A percentile compares a stretch with the other conserved stretches of the same genome.
These are phyloP conservation scores for Parasteatoda tepidariorum DNA, from an alignment of 1,140 invertebrate species.

Conservation along the genomic window DNA sequence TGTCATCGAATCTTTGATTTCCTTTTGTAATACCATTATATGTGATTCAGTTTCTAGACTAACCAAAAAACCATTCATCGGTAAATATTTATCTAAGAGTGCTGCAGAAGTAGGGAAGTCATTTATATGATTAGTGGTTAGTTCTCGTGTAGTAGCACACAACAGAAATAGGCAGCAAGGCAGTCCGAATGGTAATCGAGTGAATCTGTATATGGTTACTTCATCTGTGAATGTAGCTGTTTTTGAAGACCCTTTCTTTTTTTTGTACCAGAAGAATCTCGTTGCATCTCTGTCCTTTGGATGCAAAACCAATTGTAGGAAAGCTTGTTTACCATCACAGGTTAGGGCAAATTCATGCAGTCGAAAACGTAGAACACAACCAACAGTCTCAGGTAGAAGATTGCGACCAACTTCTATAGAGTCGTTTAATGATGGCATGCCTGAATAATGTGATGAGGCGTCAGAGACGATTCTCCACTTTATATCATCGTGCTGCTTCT, in stretches of 20 bases:
- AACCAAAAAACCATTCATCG: constrained; percentile 20
- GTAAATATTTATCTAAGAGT: neutral
- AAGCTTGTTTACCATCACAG: constrained; percentile 16
- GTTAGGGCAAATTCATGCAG: neutral
- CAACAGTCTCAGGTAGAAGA: neutral
- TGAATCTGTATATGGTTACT: too few relatives aligned
- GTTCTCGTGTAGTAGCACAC: constrained; percentile 23
- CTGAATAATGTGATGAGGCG: constrained; percentile 19
- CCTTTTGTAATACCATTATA: neutral
- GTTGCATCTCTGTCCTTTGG: constrained; percentile 18
- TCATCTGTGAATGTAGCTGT: too few relatives aligned
- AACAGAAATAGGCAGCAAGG: constrained; percentile 31
- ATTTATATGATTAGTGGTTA: neutral
- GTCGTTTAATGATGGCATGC: constrained; percentile 38
- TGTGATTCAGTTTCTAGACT: too few relatives aligned
- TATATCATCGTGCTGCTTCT: neutral
- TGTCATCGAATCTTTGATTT: neutral
- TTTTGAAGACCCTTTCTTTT: neutral
- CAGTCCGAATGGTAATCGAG: constrained; percentile 28
- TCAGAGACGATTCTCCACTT: constrained; percentile 30
- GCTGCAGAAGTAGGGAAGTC: constrained; percentile 29
- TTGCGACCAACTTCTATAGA: constrained; percentile 21
- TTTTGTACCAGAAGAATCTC: neutral
- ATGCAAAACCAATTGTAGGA: constrained; percentile 13
- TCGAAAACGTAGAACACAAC: constrained; percentile 11